Evolutionary conservation across 2,113 vertebrate species (phyloP).

Genomic region (Amia ocellicauda): DNA sequence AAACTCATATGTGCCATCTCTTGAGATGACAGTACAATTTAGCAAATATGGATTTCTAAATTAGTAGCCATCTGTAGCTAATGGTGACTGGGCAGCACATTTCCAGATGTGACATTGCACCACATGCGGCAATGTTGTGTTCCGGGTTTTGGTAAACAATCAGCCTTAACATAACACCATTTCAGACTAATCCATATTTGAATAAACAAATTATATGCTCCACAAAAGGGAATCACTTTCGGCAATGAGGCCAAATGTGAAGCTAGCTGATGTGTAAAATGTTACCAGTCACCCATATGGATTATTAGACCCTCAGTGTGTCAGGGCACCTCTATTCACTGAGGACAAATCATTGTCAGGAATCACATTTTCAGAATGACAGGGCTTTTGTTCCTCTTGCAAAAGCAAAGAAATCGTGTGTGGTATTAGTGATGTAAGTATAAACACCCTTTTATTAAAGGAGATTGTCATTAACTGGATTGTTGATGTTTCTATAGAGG

Average conservation of each 20-base stretch:
- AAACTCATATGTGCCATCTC: slow-evolving; percentile 72
- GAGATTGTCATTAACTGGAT: no score
- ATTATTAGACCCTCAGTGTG: slow-evolving; percentile 41
- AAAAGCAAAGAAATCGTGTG: no score
- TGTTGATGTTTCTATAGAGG: no score
- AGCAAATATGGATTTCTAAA: slow-evolving; percentile 71
- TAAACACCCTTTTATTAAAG: no score
- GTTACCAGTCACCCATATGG: slow-evolving; percentile 53
- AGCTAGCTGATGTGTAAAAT: slow-evolving; percentile 62
- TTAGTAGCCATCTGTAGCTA: slow-evolving; percentile 73
- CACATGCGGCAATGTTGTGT: slow-evolving; percentile 42
- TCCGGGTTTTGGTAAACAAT: slow-evolving; percentile 18
- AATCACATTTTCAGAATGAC: background rate
- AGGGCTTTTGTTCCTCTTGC: background rate
- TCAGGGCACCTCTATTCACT: slow-evolving; percentile 50
- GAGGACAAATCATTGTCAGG: slow-evolving; percentile 2
- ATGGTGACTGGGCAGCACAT: slow-evolving; percentile 70
- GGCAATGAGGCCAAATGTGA: slow-evolving; percentile 48
- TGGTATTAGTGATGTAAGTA: no score
- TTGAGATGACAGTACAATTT: slow-evolving; percentile 72
- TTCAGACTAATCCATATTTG: slow-evolving; percentile 28
- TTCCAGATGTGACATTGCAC: slow-evolving; percentile 86
- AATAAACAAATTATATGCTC: slow-evolving; percentile 37
- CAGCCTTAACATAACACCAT: slow-evolving; percentile 32
- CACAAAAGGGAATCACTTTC: background rate